These are phyloP conservation scores for Helogale parvula DNA, from an alignment of 2,113 vertebrate genomes.

Conservation along the genomic window DNA sequence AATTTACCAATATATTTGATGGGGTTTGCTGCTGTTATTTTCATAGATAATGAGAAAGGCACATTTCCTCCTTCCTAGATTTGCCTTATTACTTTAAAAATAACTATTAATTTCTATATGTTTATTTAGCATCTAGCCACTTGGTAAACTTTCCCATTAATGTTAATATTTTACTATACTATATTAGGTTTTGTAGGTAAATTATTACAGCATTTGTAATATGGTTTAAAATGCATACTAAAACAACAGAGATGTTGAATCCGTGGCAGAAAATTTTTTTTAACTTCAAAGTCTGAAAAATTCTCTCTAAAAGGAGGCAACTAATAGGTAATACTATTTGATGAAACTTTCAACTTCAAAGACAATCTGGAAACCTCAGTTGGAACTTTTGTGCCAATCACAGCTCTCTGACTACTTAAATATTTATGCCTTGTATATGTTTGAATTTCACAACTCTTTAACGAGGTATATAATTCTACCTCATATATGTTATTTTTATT, in stretches of 20 bases:
- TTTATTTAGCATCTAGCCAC: background rate
- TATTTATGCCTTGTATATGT: background rate
- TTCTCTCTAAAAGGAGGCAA: background rate
- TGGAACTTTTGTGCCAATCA: background rate
- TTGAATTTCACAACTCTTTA: background rate
- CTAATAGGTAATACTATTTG: background rate
- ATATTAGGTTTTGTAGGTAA: background rate
- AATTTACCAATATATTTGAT: background rate
- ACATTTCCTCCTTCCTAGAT: background rate
- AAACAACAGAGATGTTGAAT: background rate
- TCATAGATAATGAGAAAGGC: background rate
- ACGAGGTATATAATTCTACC: background rate
- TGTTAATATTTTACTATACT: background rate
- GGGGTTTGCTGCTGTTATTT: background rate
- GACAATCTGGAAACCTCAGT: background rate
- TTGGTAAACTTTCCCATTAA: background rate
- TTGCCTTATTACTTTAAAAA: background rate
- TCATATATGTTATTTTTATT: background rate
- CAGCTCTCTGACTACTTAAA: background rate
- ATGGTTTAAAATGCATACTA: background rate
- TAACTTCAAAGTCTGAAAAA: background rate
- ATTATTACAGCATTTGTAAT: background rate
- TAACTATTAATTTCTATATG: background rate
- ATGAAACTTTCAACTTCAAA: background rate
- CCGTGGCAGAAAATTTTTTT: background rate